A percentile compares a stretch with the other conserved stretches of the same genome.
These are phyloP conservation scores for Urechis unicinctus DNA, from an alignment of 2,888 invertebrate species.

Conservation along the genomic window DNA sequence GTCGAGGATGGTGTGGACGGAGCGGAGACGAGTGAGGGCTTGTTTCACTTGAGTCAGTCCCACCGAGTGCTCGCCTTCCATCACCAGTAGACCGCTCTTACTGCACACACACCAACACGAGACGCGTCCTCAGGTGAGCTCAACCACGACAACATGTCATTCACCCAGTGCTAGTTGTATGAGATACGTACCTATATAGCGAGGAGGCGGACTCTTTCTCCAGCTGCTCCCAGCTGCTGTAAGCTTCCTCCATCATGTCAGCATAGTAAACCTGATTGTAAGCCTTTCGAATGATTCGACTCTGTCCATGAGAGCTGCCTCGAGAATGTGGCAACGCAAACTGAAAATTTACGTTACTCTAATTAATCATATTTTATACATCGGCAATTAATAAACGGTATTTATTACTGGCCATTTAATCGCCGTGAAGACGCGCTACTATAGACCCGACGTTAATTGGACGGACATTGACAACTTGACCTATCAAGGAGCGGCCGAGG, in stretches of 20 bases:
- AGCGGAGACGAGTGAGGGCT: constrained; percentile 18
- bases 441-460: too few relatives aligned
- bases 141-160: neutral
- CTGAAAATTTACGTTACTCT: too few relatives aligned
- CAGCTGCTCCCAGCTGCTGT: constrained; percentile 35
- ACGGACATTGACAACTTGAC: too few relatives aligned
- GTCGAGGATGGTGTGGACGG: constrained; percentile 23
- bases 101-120: too few relatives aligned
- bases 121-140: neutral
- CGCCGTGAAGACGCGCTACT: too few relatives aligned
- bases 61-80: constrained; percentile 19
- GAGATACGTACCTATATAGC: constrained; percentile 35
- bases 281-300: constrained; percentile 46
- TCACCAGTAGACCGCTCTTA: constrained; percentile 27
- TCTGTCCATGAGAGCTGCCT: constrained; percentile 50
- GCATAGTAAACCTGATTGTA: constrained; percentile 39
- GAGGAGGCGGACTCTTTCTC: constrained; percentile 34
- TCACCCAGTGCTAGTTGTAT: too few relatives aligned
- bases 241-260: constrained; percentile 47
- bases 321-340: constrained; percentile 46
- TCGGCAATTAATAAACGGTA: too few relatives aligned
- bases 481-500: too few relatives aligned
- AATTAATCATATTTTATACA: too few relatives aligned
- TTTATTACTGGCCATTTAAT: too few relatives aligned
- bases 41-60: constrained; percentile 14